Evolutionary conservation across 2,888 invertebrate species (phyloP).

Genomic region (Empis livida): DNA sequence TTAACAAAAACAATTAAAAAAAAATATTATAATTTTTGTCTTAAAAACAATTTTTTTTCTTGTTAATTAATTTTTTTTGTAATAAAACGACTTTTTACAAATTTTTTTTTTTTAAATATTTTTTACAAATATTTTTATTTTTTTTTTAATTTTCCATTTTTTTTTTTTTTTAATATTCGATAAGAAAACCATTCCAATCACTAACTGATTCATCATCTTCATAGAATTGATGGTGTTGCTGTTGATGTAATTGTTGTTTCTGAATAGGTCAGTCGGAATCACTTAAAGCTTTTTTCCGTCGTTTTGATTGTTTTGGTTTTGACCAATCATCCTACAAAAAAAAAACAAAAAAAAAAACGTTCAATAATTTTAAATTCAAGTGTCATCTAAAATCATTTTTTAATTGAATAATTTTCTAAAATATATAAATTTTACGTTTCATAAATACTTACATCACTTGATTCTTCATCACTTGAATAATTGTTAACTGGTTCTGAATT

Average conservation of each 20-base stretch:
- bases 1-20: too few relatives aligned
- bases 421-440: too few relatives aligned
- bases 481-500: slow-evolving; percentile 36
- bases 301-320: slow-evolving; percentile 81
- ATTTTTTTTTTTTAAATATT: slow-evolving; percentile 3
- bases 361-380: too few relatives aligned
- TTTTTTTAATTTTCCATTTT: slow-evolving; percentile 7
- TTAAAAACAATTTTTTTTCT: too few relatives aligned
- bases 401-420: too few relatives aligned
- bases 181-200: slow-evolving; percentile 21
- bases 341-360: slow-evolving; percentile 12
- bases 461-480: slow-evolving; percentile 68
- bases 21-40: too few relatives aligned
- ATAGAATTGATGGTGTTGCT: slow-evolving; percentile 7
- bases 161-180: slow-evolving; percentile 21
- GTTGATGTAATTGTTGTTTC: slow-evolving; percentile 6
- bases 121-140: slow-evolving; percentile 7
- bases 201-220: slow-evolving; percentile 19
- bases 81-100: slow-evolving; percentile 15
- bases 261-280: slow-evolving; percentile 76
- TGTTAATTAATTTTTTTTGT: slow-evolving; percentile 16
- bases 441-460: slow-evolving; percentile 53
- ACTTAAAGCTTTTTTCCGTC: slow-evolving; percentile 80
- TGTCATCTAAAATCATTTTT: too few relatives aligned
- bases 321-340: slow-evolving; percentile 72